Percentiles rank a stretch among this genome's conserved stretches.
Conservation (phyloP, 2,888 invertebrate genomes). For the Agriotes lineatus region DNA sequence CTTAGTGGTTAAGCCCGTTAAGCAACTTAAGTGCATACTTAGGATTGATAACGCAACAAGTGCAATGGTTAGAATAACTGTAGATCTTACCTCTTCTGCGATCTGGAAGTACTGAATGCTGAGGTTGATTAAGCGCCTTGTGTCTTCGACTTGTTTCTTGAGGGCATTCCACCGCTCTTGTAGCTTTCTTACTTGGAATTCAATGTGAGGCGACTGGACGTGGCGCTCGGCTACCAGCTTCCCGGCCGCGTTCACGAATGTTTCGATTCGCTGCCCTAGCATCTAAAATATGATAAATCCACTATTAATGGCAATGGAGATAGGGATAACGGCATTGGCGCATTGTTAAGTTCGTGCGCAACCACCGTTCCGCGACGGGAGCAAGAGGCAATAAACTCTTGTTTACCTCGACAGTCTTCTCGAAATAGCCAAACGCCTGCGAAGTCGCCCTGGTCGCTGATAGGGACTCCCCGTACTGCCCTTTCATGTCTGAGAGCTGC, state of each 20-base stretch:
- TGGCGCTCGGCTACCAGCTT: conserved; percentile 67
- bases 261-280: conserved; percentile 70
- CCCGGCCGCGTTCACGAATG: conserved; percentile 77
- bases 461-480: conserved; percentile 80
- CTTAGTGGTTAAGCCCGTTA: no score
- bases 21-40: no score
- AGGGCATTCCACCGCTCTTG: conserved; percentile 77
- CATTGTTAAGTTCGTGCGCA: conserved; percentile 22
- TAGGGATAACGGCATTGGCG: conserved; percentile 11
- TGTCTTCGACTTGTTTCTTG: conserved; percentile 75
- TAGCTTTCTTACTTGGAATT: conserved; percentile 74
- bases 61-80: no score
- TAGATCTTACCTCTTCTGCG: conserved; percentile 75
- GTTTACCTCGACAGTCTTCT: conserved; percentile 81
- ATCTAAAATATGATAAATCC: conserved; percentile 43
- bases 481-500: conserved; percentile 74
- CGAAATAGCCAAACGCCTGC: conserved; percentile 80
- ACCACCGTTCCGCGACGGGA: conserved; percentile 38
- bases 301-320: conserved; percentile 10
- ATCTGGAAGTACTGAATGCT: conserved; percentile 80
- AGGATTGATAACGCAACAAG: no score
- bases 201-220: conserved; percentile 71
- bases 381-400: conserved; percentile 22
- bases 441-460: conserved; percentile 78
- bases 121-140: conserved; percentile 75